Conservation (phyloP, 2,113 vertebrate genomes). For the Oncorhynchus gorbuscha region DNA sequence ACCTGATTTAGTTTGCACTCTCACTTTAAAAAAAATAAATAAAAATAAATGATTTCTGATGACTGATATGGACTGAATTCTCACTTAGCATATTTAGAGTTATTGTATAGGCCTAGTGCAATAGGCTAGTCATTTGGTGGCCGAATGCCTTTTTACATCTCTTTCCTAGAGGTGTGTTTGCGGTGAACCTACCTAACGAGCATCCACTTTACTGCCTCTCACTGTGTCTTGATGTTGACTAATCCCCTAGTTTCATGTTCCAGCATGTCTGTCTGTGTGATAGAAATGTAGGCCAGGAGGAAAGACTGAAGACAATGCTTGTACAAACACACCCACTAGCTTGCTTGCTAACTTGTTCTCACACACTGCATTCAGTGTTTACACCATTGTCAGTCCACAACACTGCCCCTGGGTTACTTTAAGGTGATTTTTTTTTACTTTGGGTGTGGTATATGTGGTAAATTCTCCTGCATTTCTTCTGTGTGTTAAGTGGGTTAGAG, state of each 20-base stretch:
- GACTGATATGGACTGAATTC: neutral
- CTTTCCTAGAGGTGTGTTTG: neutral
- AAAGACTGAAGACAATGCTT: neutral
- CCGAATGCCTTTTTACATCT: neutral
- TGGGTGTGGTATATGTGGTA: no score
- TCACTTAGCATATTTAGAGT: neutral
- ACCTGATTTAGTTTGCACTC: neutral
- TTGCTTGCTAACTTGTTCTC: no score
- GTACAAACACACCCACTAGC: neutral
- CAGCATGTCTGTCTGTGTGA: conserved; percentile 22
- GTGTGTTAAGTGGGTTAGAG: no score
- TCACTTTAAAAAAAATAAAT: no score
- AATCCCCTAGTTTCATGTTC: conserved; percentile 32
- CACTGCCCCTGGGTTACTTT: no score
- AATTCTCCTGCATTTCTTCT: no score
- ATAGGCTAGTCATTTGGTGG: neutral
- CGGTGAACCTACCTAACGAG: neutral
- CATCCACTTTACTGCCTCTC: neutral
- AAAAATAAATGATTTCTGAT: neutral
- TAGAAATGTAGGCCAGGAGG: conserved; percentile 21
- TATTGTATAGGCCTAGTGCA: neutral
- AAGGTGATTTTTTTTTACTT: no score
- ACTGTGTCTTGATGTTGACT: conserved; percentile 18
- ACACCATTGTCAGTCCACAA: no score
- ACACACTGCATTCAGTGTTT: no score